Base-by-base conservation (phyloP, 2,113 vertebrate species). In the Scomber japonicus region DNA sequence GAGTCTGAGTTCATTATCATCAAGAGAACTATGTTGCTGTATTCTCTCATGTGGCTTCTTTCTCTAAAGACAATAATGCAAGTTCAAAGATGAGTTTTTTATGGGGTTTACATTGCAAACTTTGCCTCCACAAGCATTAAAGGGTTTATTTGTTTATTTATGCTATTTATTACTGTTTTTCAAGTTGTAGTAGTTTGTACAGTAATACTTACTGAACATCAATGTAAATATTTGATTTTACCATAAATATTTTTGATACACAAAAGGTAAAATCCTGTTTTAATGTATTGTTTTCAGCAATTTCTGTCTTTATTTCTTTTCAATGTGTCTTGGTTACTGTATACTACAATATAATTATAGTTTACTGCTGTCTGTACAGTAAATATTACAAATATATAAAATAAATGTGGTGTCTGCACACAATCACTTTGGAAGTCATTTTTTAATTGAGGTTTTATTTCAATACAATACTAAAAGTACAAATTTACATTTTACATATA, bases 371-470 rank as follows among this genome's bases (percentile, higher is more conserved):
- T 55, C 14, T 31, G 1, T 40, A 10, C 16, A 44, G 27, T 51
- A 31, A 48, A 24, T 8, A 15, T 50, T 6, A 9, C 7, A 40
- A 40, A 40, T 30, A 44, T 45, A 31, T 46, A 59, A 31, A 65
- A 46, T n/a, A 45, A 46, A 60, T 16, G 11, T 54, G 12, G 60
- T 51, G 35, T 57, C 16, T 55, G 61, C 27, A 64, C 11, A 50
- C 49, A 70, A 14, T 16, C n/a, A 13, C 50, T 69, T 4, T 19
- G 15, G 30, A 65, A 56, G 3, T 31, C 13, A 40, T 27, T 61
- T 76, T 71, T 90, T 70, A 80, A 91, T 91, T 89, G 85, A 66
- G 53, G 45, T 44, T 92, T 91, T 92, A 88, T 90, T 91, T 86
- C 67, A 81, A 67, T 56, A 40, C 44, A 77, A 82, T 31, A 84